Conservation (phyloP, 2,113 vertebrate species). For the Eudyptes chrysolophus region DNA sequence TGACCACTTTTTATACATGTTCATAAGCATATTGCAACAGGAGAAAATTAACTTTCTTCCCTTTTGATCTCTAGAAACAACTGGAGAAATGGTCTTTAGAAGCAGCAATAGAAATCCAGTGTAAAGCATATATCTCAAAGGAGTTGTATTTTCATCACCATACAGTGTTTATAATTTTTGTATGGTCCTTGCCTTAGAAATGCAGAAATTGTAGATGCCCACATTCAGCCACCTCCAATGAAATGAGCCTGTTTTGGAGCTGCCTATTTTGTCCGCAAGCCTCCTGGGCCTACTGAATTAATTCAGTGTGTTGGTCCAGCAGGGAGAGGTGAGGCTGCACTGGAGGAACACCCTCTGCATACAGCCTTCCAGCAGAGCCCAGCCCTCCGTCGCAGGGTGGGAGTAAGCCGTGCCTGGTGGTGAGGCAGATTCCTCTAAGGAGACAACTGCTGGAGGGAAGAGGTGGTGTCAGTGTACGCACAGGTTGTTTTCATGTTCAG, state of each 20-base stretch:
- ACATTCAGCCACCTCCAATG: not conserved
- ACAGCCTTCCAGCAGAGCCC: not conserved
- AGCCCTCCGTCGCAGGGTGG: not conserved
- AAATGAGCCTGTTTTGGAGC: not conserved
- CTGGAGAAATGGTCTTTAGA: slow-evolving; percentile 63
- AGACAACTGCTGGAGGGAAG: not conserved
- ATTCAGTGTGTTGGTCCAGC: not conserved
- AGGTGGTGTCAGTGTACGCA: not conserved
- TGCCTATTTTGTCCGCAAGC: not conserved
- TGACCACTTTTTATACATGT: slow-evolving; percentile 84
- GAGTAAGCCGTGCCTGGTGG: not conserved
- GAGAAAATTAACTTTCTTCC: slow-evolving; percentile 63
- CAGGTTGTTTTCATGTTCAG: not conserved
- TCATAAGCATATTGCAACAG: slow-evolving; percentile 72
- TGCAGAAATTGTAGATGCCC: slow-evolving; percentile 36
- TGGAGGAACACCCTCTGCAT: not conserved
- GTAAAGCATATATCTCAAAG: slow-evolving; percentile 69
- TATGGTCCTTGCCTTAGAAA: slow-evolving; percentile 66
- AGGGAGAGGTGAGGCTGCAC: not conserved
- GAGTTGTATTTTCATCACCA: slow-evolving; percentile 48
- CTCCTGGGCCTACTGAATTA: not conserved
- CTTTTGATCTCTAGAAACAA: slow-evolving; percentile 62
- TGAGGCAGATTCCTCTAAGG: not conserved
- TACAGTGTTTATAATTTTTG: slow-evolving; percentile 56
- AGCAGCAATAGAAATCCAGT: slow-evolving; percentile 80